Percentiles rank a stretch among this genome's conserved stretches.
These are phyloP conservation scores for Lithophane leautieri DNA, from an alignment of 2,888 invertebrate species.

Conservation along the genomic window DNA sequence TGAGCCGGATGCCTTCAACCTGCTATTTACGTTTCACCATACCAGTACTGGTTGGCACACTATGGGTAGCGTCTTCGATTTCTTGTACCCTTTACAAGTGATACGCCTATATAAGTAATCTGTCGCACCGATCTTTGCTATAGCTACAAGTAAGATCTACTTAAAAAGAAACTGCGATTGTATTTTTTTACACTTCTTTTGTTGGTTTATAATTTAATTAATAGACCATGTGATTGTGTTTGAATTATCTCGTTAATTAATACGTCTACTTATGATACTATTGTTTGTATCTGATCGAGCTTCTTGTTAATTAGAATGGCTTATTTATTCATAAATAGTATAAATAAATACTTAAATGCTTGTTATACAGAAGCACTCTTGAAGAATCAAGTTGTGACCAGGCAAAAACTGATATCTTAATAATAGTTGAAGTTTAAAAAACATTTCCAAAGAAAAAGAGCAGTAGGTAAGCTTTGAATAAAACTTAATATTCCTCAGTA, in stretches of 20 bases:
- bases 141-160: conserved; percentile 41
- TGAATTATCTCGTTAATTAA: conserved; percentile 45
- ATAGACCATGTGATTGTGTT: conserved; percentile 47
- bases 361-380: background rate
- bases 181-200: conserved; percentile 34
- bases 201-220: conserved; percentile 50
- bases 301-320: conserved; percentile 25
- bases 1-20: conserved; percentile 89
- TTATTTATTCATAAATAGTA: conserved; percentile 35
- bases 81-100: conserved; percentile 74
- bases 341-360: background rate
- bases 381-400: background rate
- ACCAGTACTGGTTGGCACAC: conserved; percentile 88
- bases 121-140: conserved; percentile 55
- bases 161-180: conserved; percentile 53
- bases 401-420: conserved; percentile 23
- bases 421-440: conserved; percentile 4
- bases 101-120: conserved; percentile 69
- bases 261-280: conserved; percentile 27
- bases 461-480: conserved; percentile 16
- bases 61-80: conserved; percentile 84
- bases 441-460: conserved; percentile 5
- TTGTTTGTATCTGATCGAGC: conserved; percentile 33
- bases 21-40: conserved; percentile 89
- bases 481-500: conserved; percentile 2